Conservation (phyloP, 1,140 invertebrate genomes). For the Ceratina japonica region DNA sequence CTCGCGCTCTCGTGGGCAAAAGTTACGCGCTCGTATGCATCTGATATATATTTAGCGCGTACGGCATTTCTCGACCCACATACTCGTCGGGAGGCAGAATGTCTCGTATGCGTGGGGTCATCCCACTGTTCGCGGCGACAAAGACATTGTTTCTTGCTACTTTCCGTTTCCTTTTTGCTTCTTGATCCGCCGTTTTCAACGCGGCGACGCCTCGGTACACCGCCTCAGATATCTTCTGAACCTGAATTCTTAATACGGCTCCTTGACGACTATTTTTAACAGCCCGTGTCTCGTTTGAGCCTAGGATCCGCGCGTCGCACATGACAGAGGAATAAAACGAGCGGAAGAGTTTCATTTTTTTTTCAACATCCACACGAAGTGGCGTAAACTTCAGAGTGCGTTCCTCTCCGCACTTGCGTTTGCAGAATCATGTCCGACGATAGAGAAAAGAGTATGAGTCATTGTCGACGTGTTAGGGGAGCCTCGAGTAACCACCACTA, state of each 20-base stretch:
- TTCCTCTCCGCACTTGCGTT: slow-evolving; percentile 21
- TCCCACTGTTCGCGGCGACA: slow-evolving; percentile 63
- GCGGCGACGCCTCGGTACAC: slow-evolving; percentile 9
- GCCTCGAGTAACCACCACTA: slow-evolving; percentile 42
- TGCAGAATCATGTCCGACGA: slow-evolving; percentile 34
- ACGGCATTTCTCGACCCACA: slow-evolving; percentile 77
- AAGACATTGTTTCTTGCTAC: slow-evolving; percentile 58
- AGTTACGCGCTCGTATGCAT: slow-evolving; percentile 13
- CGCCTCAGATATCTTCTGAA: background rate
- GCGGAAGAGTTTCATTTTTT: too few relatives aligned
- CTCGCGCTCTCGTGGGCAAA: slow-evolving; percentile 15
- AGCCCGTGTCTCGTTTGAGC: too few relatives aligned
- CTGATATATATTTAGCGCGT: slow-evolving; percentile 75
- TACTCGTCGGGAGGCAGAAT: slow-evolving; percentile 74
- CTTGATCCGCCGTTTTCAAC: slow-evolving; percentile 14
- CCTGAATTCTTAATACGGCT: slow-evolving; percentile 7
- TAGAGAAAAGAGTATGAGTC: slow-evolving; percentile 50
- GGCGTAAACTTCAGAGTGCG: slow-evolving; percentile 13
- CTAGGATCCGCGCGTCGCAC: too few relatives aligned
- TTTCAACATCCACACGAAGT: background rate
- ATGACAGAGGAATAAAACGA: too few relatives aligned
- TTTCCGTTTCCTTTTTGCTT: background rate
- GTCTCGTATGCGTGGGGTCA: slow-evolving; percentile 71
- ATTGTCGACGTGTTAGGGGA: slow-evolving; percentile 42
- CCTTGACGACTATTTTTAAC: background rate